Evolutionary conservation across 1,140 invertebrate genomes (phyloP).

Genomic region (Latrodectus geometricus): DNA sequence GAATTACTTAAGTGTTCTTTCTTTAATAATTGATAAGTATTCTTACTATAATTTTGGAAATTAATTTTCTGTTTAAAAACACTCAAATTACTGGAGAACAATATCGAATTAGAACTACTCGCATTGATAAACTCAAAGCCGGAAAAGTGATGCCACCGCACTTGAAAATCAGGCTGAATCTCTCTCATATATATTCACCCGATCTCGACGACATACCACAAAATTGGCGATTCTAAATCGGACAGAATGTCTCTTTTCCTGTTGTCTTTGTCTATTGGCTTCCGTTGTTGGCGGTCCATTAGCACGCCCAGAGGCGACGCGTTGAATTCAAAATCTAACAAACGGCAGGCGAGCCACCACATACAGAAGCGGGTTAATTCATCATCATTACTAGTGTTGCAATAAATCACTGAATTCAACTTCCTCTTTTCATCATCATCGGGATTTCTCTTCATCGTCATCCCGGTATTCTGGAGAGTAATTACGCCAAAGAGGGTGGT

Average conservation of each 20-base stretch:
- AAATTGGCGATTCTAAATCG: background rate
- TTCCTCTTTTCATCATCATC: constrained; percentile 28
- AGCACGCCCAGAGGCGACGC: constrained; percentile 1
- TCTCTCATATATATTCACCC: background rate
- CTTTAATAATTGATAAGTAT: too few relatives aligned
- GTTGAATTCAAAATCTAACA: background rate
- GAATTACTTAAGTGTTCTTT: too few relatives aligned
- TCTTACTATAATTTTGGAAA: too few relatives aligned
- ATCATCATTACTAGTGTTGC: constrained; percentile 34
- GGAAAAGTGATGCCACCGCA: background rate
- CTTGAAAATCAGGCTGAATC: background rate
- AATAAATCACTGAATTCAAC: constrained; percentile 33
- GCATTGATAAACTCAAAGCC: background rate
- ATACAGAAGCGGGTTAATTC: background rate
- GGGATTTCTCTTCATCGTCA: background rate
- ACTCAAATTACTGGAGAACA: background rate
- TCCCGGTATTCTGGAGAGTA: constrained; percentile 4
- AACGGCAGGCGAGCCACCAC: background rate
- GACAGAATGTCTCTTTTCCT: background rate
- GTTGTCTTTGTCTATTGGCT: constrained; percentile 1
- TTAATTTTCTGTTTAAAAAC: too few relatives aligned
- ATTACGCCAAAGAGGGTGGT: constrained; percentile 13
- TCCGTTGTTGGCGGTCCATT: constrained; percentile 10
- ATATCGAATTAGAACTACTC: background rate
- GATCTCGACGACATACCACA: background rate